Evolutionary conservation across 2,797 vertebrate genomes (phyloP).

Genomic region (Enteromius fasciolatus): DNA sequence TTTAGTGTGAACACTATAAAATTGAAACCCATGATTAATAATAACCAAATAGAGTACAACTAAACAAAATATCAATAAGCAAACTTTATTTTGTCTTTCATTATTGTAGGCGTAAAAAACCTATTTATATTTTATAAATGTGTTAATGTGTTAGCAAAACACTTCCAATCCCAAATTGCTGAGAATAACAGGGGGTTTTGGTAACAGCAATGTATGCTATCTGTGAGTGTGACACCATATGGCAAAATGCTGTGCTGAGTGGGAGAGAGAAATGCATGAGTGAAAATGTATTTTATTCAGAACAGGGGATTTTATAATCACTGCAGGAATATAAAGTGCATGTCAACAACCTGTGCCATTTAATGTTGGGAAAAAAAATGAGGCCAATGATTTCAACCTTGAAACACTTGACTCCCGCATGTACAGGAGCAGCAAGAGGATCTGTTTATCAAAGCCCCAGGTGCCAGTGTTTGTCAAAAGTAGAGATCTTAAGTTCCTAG

Average conservation of each 20-base stretch:
- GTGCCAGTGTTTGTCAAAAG: slow-evolving; percentile 34
- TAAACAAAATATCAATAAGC: neutral
- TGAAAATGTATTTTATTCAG: slow-evolving; percentile 46
- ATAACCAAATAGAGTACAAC: neutral
- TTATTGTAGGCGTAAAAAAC: neutral
- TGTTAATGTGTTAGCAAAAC: slow-evolving; percentile 26
- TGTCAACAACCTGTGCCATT: slow-evolving; percentile 47
- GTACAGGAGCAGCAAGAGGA: slow-evolving; percentile 35
- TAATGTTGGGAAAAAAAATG: slow-evolving; percentile 41
- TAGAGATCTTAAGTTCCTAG: slow-evolving; percentile 40
- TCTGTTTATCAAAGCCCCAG: slow-evolving; percentile 46
- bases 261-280: slow-evolving; percentile 34
- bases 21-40: neutral
- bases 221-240: slow-evolving; percentile 46
- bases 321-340: slow-evolving; percentile 38
- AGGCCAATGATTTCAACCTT: slow-evolving; percentile 57
- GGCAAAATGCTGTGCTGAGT: slow-evolving; percentile 41
- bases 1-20: neutral
- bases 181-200: slow-evolving; percentile 11
- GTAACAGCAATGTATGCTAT: neutral
- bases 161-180: slow-evolving; percentile 12
- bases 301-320: slow-evolving; percentile 53
- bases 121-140: slow-evolving; percentile 10
- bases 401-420: slow-evolving; percentile 56
- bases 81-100: neutral